Evolutionary conservation across 2,113 vertebrate species (phyloP).

Genomic region (Columba livia): DNA sequence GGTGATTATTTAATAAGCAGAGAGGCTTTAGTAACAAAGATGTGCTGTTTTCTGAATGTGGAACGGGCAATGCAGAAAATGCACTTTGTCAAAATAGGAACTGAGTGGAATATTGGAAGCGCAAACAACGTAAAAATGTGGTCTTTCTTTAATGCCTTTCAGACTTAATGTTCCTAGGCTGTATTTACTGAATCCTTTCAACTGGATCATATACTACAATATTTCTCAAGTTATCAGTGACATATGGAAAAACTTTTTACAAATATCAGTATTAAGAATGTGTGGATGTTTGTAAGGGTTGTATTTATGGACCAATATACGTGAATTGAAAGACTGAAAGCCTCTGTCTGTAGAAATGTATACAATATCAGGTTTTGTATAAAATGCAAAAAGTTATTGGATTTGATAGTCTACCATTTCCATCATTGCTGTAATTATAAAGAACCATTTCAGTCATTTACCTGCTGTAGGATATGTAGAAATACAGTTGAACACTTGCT

Average conservation of each 20-base stretch:
- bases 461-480: background rate
- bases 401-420: background rate
- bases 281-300: background rate
- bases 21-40: background rate
- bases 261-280: background rate
- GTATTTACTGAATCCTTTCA: background rate
- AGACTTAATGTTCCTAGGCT: background rate
- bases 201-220: background rate
- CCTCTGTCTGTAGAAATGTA: background rate
- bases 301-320: background rate
- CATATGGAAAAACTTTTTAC: background rate
- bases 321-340: background rate
- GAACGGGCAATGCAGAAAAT: background rate
- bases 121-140: background rate
- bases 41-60: background rate
- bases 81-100: background rate
- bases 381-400: background rate
- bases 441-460: background rate
- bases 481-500: conserved; percentile 19
- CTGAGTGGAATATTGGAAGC: background rate
- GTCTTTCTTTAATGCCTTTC: background rate
- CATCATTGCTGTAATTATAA: background rate
- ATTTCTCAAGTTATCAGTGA: background rate
- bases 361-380: background rate
- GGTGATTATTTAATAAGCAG: background rate